These are phyloP conservation scores for Syngnathus floridae DNA, from an alignment of 2,113 vertebrate species.

Conservation along the genomic window DNA sequence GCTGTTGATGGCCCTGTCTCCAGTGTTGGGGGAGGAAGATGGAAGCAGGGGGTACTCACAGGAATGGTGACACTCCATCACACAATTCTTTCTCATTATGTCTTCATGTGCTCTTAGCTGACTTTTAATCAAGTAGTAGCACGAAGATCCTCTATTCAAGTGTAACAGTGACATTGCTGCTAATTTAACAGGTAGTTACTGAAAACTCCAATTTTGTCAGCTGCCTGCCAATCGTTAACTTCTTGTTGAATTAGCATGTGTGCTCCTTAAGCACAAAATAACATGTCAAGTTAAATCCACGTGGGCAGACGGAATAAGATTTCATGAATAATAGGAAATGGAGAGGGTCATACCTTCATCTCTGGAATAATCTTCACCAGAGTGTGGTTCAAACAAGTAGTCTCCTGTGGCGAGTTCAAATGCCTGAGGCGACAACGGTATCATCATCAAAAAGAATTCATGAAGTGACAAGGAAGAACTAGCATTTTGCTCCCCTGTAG, in stretches of 20 bases:
- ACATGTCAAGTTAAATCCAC: not conserved
- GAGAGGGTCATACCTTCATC: constrained; percentile 82
- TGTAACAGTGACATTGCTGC: not conserved
- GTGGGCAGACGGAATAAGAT: not conserved
- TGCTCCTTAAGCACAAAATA: not conserved
- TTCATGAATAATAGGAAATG: not conserved
- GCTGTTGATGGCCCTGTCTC: constrained; percentile 39
- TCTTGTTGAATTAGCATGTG: not conserved
- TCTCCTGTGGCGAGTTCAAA: constrained; percentile 96
- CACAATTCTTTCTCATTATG: not conserved
- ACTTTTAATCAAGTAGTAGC: not conserved
- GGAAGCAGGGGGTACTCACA: constrained; percentile 46
- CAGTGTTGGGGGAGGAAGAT: constrained; percentile 51
- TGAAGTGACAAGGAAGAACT: not conserved
- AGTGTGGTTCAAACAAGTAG: constrained; percentile 96
- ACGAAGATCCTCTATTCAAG: not conserved
- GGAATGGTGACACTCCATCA: constrained; percentile 49
- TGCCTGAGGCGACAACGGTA: constrained; percentile 70
- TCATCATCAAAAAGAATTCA: constrained; percentile 13
- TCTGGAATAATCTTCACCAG: constrained; percentile 94
- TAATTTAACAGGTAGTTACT: constrained; percentile 13
- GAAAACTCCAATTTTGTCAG: constrained; percentile 9
- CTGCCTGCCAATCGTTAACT: not conserved
- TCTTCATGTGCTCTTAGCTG: not conserved
- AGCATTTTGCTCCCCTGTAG: not conserved